Evolutionary conservation across 2,888 invertebrate genomes (phyloP).

Genomic region (Rhimphoctona megacephalus): DNA sequence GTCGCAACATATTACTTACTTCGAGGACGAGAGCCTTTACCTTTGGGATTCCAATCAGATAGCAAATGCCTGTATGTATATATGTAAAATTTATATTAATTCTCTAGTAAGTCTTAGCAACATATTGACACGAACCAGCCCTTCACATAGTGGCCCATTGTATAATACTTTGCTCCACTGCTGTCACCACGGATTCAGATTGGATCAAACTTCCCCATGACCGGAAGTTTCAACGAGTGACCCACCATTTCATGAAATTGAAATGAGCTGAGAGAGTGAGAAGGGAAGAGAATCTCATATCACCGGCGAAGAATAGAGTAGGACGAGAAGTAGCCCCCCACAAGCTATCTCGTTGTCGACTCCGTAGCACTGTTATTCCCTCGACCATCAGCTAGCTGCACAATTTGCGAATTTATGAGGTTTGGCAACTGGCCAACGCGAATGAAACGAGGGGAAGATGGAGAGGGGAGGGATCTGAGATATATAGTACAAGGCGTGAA

Average conservation of each 20-base stretch:
- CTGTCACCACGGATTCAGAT: slow-evolving; percentile 21
- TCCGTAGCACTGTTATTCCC: slow-evolving; percentile 43
- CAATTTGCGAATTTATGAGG: slow-evolving; percentile 78
- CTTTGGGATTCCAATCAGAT: slow-evolving; percentile 33
- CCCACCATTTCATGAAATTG: slow-evolving; percentile 42
- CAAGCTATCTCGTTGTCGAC: slow-evolving; percentile 35
- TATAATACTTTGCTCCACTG: slow-evolving; percentile 1
- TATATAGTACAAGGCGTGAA: slow-evolving; percentile 65
- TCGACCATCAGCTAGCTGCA: slow-evolving; percentile 39
- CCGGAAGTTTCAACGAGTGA: slow-evolving; percentile 57
- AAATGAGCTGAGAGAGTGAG: slow-evolving; percentile 38
- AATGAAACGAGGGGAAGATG: slow-evolving; percentile 70
- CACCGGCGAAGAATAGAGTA: slow-evolving; percentile 2
- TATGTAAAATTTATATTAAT: slow-evolving; percentile 16
- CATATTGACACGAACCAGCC: slow-evolving; percentile 50
- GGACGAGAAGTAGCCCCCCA: neutral
- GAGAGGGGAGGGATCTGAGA: slow-evolving; percentile 1
- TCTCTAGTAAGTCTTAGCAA: slow-evolving; percentile 13
- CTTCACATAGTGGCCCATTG: slow-evolving; percentile 10
- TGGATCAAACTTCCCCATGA: slow-evolving; percentile 28
- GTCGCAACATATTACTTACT: slow-evolving; percentile 35
- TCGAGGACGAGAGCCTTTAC: slow-evolving; percentile 8
- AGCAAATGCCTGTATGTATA: slow-evolving; percentile 10
- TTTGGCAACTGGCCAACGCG: slow-evolving; percentile 75
- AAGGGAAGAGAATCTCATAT: slow-evolving; percentile 10